Evolutionary conservation across 2,797 vertebrate species (phyloP).

Genomic region (Falco novaeseelandiae): DNA sequence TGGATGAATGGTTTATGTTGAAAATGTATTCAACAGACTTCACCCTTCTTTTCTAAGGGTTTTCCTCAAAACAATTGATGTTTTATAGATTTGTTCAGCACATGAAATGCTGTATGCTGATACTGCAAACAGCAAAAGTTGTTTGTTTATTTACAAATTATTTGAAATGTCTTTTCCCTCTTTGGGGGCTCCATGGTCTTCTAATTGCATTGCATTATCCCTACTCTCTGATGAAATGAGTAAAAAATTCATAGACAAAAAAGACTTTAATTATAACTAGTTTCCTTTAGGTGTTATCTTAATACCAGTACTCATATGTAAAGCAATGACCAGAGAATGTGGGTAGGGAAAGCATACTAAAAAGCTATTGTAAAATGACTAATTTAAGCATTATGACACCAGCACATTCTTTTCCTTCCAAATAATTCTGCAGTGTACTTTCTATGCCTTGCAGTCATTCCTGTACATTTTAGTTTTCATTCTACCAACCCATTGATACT

Average conservation of each 20-base stretch:
- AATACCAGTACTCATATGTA: not conserved
- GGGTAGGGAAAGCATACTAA: not conserved
- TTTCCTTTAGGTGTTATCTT: not conserved
- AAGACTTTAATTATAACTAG: not conserved
- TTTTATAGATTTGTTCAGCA: not conserved
- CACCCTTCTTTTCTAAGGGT: not conserved
- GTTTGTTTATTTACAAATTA: not conserved
- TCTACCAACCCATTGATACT: not conserved
- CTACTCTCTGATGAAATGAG: not conserved
- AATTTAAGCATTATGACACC: not conserved
- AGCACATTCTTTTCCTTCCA: not conserved
- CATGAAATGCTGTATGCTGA: not conserved
- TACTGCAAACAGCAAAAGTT: not conserved
- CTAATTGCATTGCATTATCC: not conserved
- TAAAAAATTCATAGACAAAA: not conserved
- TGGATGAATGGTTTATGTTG: not conserved
- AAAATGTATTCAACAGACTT: conserved; percentile 19
- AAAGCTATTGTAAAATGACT: not conserved
- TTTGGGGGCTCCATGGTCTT: not conserved
- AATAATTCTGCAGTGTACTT: not conserved
- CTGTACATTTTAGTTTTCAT: not conserved
- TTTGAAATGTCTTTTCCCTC: not conserved
- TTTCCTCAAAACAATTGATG: not conserved
- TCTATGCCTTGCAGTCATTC: not conserved
- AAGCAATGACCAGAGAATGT: not conserved